Conservation (phyloP, 2,113 vertebrate genomes). For the Engraulis encrasicolus region DNA sequence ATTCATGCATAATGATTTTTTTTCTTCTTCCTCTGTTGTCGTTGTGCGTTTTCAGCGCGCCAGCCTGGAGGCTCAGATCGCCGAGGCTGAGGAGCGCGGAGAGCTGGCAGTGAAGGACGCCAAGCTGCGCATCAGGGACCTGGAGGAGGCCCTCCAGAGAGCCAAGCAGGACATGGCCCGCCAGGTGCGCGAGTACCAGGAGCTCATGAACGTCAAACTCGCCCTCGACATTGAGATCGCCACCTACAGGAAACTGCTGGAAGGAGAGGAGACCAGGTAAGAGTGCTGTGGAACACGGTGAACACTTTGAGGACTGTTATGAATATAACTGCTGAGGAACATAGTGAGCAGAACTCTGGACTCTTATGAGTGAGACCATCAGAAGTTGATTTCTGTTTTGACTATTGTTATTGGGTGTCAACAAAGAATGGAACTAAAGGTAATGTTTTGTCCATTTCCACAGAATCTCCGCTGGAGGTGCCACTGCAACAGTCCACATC, state of each 20-base stretch:
- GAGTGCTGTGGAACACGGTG: too few relatives aligned
- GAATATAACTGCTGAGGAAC: too few relatives aligned
- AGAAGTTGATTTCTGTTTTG: not conserved
- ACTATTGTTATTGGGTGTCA: not conserved
- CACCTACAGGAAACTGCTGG: slow-evolving; percentile 91
- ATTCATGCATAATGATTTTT: too few relatives aligned
- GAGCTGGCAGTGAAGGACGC: slow-evolving; percentile 88
- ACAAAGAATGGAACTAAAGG: not conserved
- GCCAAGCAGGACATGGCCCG: slow-evolving; percentile 87
- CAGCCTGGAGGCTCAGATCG: slow-evolving; percentile 82
- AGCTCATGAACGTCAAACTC: slow-evolving; percentile 88
- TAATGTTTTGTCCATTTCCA: not conserved
- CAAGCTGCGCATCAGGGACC: slow-evolving; percentile 77
- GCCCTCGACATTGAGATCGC: slow-evolving; percentile 92
- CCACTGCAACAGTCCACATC: slow-evolving; percentile 61
- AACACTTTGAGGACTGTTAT: too few relatives aligned
- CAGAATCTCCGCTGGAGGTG: slow-evolving; percentile 62
- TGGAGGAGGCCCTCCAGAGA: slow-evolving; percentile 84
- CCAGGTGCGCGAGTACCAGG: slow-evolving; percentile 88
- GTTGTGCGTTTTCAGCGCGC: too few relatives aligned
- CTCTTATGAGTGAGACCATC: not conserved
- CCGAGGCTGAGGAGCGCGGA: slow-evolving; percentile 86
- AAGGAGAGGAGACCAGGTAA: slow-evolving; percentile 89
- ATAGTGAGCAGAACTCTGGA: not conserved
- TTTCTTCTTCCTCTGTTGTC: too few relatives aligned